Evolutionary conservation across 2,797 vertebrate genomes (phyloP), one percentile per base, ranked within the genome.

Genomic region (Petrocephalus sullivani): DNA sequence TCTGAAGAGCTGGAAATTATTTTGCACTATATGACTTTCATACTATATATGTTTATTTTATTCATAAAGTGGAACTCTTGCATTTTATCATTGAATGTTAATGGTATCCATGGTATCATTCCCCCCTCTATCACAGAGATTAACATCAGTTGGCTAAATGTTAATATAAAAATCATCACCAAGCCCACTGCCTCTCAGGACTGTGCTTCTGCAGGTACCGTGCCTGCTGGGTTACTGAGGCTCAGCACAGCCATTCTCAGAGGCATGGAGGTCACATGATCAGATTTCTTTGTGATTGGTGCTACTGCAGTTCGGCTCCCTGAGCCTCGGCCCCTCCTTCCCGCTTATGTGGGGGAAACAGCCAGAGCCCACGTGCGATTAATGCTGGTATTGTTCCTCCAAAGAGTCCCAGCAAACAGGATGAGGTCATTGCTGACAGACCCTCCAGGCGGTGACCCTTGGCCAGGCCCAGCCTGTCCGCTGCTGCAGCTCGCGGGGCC

Each of bases 401-500:
- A 92, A 94, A 94, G 92, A 94, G 93, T 92, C 86, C 90, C 94
- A 94, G 95, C 94, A 94, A 94, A 94, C 92, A 90, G 90, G 92
- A 93, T 95, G 94, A 95, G 93, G 93, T 95, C 94, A 95, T 93
- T 87, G 78, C 14, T 37, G 19, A 57, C 83, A 54, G n/a, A 54
- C 21, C 53, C 37, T 83, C 53, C 53, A 33, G 23, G 49, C 51
- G 56, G 51, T 16, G 16, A 67, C n/a, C 61, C n/a, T 21, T 12
- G 37, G 84, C 9, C 23, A 10, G 23, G 33, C 21, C 28, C 0
- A 6, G 37, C 71, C 33, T 78, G 41, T 78, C 71, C 14, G 6
- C 12, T 6, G 37, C 28, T 75, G 28, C 16, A 0, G 37, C 2
- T 2, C 46, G 14, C 1, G 4, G 23, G 0, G 14, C 16, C 2